phyloP scores from a whole-genome alignment of 2,797 vertebrate species.

The Rhinichthys osculus region DNA sequence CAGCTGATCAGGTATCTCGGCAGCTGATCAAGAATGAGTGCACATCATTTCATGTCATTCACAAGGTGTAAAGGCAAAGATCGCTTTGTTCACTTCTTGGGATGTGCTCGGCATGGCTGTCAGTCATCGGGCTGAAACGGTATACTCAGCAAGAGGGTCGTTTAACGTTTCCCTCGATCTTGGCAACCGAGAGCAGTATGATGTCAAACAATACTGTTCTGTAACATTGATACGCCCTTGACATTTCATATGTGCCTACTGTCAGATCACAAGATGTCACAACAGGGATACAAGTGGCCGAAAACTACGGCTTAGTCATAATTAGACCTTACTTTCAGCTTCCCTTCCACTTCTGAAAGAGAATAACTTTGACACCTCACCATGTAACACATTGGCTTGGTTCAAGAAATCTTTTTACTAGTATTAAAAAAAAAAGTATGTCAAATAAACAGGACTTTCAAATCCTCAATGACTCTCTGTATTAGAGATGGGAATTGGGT shows the following conservation, averaged over 20 bases:
- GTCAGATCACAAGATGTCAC: conserved; percentile 9
- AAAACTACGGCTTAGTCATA: conserved; percentile 1
- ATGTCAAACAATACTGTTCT: conserved; percentile 27
- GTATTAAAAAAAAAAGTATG: neutral
- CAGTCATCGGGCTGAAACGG: conserved; percentile 20
- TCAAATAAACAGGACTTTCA: neutral
- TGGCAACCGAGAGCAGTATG: conserved; percentile 23
- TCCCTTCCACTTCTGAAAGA: neutral
- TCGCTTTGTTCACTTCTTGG: neutral
- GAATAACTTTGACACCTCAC: neutral
- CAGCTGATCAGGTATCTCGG: conserved; percentile 4
- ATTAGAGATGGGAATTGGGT: neutral
- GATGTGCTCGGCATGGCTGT: conserved; percentile 6
- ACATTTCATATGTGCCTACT: conserved; percentile 32
- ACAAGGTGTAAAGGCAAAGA: conserved; percentile 8
- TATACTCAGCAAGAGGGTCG: neutral
- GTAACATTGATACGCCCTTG: conserved; percentile 38
- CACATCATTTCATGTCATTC: conserved; percentile 25
- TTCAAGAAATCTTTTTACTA: neutral
- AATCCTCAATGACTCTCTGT: neutral
- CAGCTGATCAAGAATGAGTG: conserved; percentile 7
- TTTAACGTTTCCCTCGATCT: conserved; percentile 30
- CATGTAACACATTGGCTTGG: neutral
- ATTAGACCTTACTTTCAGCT: neutral
- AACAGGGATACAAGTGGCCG: neutral